Evolutionary conservation across 1,140 invertebrate genomes (phyloP), one percentile per base, ranked within the genome.

Genomic region (Trichogramma pretiosum): DNA sequence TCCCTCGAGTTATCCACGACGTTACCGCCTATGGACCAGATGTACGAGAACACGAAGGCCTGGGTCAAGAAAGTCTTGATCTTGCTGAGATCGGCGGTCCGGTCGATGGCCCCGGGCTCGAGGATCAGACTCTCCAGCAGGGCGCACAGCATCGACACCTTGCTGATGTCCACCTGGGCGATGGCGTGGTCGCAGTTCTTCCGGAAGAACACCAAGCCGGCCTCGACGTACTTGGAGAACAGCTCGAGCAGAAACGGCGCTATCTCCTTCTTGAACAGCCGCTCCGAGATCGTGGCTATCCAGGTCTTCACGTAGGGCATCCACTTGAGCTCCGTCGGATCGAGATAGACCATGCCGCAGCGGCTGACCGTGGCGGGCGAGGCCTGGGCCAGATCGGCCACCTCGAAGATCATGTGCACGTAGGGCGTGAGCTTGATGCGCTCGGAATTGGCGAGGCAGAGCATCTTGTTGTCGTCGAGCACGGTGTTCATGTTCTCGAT

Each of bases 401-500:
- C 88, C 74, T 93, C 89, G 72, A 93, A 94, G 3, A 94, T 74
- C 79, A 93, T 87, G 50, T 84, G 83, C 3, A 86, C 80, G 61
- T 84, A 85, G 0, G 83, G 78, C 0, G 85, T 86, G 7, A 94
- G 77, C 67, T 92, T 91, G 30, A 95, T 93, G 51, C 90, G 80
- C 64, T 95, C 91, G 2, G 86, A 89, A 68, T 89, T 89, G 4
- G 87, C 83, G 3, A 90, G 64, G 56, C 87, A 91, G 1, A 92
- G 67, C 83, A 93, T 93, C 72, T 94, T 94, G 64, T 94, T 94
- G 63, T 95, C 91, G 61, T 95, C 93, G 7, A 95, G 70, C 3
- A 89, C 86, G 0, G 90, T 93, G 64, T 95, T 94, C 78, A 96
- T 83, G 66, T 93, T 94, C 68, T 95, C 91, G 38, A 95, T 93